These are phyloP conservation scores for Antitype chi DNA, from an alignment of 2,888 invertebrate species.

Conservation along the genomic window DNA sequence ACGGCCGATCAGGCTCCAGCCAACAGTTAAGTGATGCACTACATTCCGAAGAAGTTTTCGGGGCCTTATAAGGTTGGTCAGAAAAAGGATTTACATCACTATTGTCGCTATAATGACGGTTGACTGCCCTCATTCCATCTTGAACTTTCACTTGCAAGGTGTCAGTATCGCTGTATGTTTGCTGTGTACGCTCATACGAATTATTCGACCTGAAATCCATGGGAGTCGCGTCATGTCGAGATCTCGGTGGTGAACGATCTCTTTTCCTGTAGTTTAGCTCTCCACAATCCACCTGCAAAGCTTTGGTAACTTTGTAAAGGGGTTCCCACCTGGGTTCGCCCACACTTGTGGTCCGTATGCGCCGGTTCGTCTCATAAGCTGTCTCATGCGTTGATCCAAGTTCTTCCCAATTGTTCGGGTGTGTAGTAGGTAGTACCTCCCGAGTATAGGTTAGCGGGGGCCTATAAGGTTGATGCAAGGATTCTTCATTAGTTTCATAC, in stretches of 20 bases:
- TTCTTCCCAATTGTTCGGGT: not conserved
- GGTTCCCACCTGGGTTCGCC: constrained; percentile 6
- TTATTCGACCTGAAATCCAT: constrained; percentile 9
- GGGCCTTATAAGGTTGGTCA: constrained; percentile 3
- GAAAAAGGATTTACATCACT: not conserved
- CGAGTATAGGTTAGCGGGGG: not conserved
- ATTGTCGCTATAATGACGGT: constrained; percentile 4
- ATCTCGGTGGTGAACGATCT: not conserved
- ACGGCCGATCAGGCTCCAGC: constrained; percentile 36
- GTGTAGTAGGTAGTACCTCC: not conserved
- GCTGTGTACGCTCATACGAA: not conserved
- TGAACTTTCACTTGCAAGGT: constrained; percentile 19
- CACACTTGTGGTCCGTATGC: not conserved
- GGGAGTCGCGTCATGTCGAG: not conserved
- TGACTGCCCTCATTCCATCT: constrained; percentile 26
- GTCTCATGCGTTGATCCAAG: not conserved
- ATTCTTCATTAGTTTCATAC: not conserved
- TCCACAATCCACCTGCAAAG: not conserved
- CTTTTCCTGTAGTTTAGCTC: not conserved
- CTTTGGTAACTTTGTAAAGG: not conserved
- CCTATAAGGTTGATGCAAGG: constrained; percentile 1
- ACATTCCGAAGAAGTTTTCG: constrained; percentile 16
- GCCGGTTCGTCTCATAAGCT: not conserved
- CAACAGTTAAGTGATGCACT: constrained; percentile 5
- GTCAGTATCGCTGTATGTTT: constrained; percentile 11